Base-by-base conservation (phyloP, 2,797 vertebrate genomes). In the Chaunax sp. region DNA sequence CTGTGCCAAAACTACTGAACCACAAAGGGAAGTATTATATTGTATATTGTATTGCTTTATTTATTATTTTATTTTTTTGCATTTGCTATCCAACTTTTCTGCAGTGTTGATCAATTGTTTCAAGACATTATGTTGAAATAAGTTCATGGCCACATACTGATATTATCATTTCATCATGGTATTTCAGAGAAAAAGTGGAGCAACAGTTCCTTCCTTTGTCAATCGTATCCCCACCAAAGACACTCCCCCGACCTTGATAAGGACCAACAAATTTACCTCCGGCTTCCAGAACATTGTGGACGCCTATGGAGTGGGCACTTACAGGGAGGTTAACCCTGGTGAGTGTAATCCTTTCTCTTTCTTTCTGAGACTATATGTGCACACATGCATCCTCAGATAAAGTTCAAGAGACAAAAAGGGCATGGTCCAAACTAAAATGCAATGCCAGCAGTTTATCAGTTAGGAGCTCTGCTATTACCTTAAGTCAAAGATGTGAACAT, bases 201-300 rank as follows among this genome's bases (percentile, higher is more conserved):
- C 96, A 1, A 92, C 96, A 0, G 85, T 99, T 75, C 95, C 97
- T n/a, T 99, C 98, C 0, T 99, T 99, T 77, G 95, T 99, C 88
- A 99, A 99, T 78, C 95, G 95, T 0, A 98, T 99, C 63, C 97
- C 97, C 5, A 97, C 94, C 23, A 94, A 75, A 3, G 96, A 98
- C 78, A 96, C 96, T 1, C 98, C 97, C 10, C 98, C 98, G 0
- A 98, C 97, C 1, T 91, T 99, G 19, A 96, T 99, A 67, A 94
- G 95, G 55, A 98, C 96, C 88, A 99, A 99, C 90, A 99, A 96
- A 59, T 98, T 99, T 87, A 98, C 98, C 14, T 95, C 95, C 64
- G 98, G 97, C 20, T 99, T 99, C 87, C 98, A 99, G 90, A 97
- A 94, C 82, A 99, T 99, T 1, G 98, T 99, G 64, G 96, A 99